These are phyloP conservation scores for Mythimna vitellina DNA, from an alignment of 2,888 invertebrate species.

Conservation along the genomic window DNA sequence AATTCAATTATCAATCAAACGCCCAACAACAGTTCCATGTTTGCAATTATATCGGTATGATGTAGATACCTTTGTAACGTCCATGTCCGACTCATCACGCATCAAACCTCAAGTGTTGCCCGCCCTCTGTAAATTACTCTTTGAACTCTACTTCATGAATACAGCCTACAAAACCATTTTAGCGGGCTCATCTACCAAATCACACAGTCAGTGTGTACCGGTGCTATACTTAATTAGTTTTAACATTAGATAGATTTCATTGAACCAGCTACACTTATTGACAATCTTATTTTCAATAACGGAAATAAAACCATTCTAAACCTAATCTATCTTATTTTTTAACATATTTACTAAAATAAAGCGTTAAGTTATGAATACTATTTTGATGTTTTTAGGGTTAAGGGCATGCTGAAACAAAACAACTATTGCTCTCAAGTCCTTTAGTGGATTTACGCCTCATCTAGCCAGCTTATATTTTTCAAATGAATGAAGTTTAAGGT, in stretches of 20 bases:
- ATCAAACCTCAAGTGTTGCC: conserved; percentile 14
- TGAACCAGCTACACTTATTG: not conserved
- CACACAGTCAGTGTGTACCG: not conserved
- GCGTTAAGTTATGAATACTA: too few species aligned
- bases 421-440: conserved; percentile 6
- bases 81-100: conserved; percentile 9
- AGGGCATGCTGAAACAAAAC: not conserved
- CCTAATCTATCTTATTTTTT: not conserved
- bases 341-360: too few species aligned
- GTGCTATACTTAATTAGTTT: not conserved
- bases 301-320: not conserved
- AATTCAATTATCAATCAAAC: conserved; percentile 76
- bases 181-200: conserved; percentile 4
- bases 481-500: conserved; percentile 26
- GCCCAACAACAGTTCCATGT: conserved; percentile 61
- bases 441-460: conserved; percentile 34
- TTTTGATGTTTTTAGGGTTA: not conserved
- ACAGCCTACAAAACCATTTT: not conserved
- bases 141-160: conserved; percentile 4
- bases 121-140: conserved; percentile 22
- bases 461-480: conserved; percentile 25
- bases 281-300: not conserved
- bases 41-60: conserved; percentile 58
- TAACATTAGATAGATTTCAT: not conserved
- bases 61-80: conserved; percentile 23